These are phyloP conservation scores for Rugalucina vietnamica DNA, from an alignment of 2,888 invertebrate genomes.

Conservation along the genomic window DNA sequence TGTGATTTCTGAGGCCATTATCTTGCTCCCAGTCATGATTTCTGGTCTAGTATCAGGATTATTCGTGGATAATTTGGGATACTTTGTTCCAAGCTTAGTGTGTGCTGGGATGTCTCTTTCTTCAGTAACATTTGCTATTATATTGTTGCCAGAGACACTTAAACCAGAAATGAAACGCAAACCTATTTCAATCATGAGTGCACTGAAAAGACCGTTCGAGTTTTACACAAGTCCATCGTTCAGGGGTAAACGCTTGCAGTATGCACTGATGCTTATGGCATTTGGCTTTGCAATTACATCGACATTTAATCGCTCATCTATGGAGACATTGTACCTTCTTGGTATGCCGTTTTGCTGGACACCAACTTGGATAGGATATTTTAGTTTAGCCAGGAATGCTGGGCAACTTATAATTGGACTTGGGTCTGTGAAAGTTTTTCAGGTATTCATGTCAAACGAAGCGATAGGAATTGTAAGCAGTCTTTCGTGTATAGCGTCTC, in stretches of 20 bases:
- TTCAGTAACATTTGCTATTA: slow-evolving; percentile 2
- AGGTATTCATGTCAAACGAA: slow-evolving; percentile 42
- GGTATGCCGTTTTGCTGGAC: slow-evolving; percentile 57
- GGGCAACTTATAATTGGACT: slow-evolving; percentile 28
- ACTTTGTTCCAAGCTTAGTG: slow-evolving; percentile 21
- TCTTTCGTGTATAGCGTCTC: slow-evolving; percentile 29
- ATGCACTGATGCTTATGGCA: slow-evolving; percentile 30
- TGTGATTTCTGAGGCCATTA: slow-evolving; percentile 31
- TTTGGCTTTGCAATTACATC: slow-evolving; percentile 38
- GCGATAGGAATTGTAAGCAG: slow-evolving; percentile 41
- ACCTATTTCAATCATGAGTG: slow-evolving; percentile 7
- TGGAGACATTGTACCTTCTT: slow-evolving; percentile 51
- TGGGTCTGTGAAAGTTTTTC: slow-evolving; percentile 27
- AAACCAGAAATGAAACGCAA: not conserved
- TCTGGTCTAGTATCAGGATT: slow-evolving; percentile 38
- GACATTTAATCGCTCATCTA: not conserved
- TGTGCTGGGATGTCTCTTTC: slow-evolving; percentile 23
- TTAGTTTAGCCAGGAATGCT: slow-evolving; percentile 29
- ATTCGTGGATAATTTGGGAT: slow-evolving; percentile 32
- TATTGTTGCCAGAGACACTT: slow-evolving; percentile 52
- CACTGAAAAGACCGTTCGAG: slow-evolving; percentile 18
- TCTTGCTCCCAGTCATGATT: not conserved
- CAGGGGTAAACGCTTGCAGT: slow-evolving; percentile 43
- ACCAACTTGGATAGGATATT: slow-evolving; percentile 39
- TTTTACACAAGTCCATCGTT: slow-evolving; percentile 48